Evolutionary conservation across 2,113 vertebrate species (phyloP).

Genomic region (Symphodus melops): DNA sequence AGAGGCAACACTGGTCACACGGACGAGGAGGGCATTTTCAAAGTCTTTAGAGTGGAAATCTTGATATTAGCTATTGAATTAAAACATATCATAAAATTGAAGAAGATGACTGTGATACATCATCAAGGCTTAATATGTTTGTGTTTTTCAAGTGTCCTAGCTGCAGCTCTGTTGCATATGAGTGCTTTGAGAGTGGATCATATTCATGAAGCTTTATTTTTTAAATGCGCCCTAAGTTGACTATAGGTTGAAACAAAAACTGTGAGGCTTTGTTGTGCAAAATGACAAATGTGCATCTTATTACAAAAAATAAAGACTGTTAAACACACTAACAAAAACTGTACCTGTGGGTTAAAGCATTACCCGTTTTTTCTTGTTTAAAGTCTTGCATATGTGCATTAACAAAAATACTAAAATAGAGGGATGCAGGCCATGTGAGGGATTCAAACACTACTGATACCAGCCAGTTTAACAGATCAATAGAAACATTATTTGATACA

Average conservation of each 20-base stretch:
- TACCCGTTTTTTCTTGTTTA: background rate
- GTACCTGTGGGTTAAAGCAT: background rate
- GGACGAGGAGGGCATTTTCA: too few species aligned
- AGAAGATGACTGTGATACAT: too few species aligned
- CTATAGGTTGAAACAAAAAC: background rate
- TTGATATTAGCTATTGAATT: too few species aligned
- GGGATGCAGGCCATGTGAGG: background rate
- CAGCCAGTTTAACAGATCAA: background rate
- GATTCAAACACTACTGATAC: background rate
- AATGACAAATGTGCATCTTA: background rate
- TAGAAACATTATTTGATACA: conserved; percentile 1
- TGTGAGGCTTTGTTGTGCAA: conserved; percentile 3
- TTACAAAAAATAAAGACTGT: background rate
- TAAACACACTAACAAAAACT: background rate
- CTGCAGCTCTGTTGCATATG: background rate
- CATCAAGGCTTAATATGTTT: too few species aligned
- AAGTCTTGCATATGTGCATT: background rate
- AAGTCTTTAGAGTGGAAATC: too few species aligned
- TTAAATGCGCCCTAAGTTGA: background rate
- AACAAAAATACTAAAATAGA: background rate
- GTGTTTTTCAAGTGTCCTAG: too few species aligned
- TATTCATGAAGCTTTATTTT: conserved; percentile 5
- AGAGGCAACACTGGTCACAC: too few species aligned
- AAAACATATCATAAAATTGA: too few species aligned
- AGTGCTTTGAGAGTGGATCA: background rate